Percentiles rank a stretch among this genome's conserved stretches.
phyloP scores from a whole-genome alignment of 1,140 invertebrate species.

The Paraescarpia echinospica region DNA sequence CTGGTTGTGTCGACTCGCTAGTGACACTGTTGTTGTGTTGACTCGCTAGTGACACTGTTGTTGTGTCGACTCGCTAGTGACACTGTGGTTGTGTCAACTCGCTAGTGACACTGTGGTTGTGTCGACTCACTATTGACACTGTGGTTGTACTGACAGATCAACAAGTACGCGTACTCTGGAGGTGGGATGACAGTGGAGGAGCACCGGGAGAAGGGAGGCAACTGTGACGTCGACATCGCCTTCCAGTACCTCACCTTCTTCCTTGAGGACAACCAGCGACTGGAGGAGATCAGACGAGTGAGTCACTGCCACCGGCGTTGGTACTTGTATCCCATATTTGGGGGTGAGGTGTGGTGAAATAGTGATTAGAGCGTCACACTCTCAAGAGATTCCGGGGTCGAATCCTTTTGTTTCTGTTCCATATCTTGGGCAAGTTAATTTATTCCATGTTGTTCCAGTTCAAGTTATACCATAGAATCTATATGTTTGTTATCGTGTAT shows the following conservation, averaged over 20 bases:
- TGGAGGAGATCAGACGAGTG: conserved; percentile 79
- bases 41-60: no score
- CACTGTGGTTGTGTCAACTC: no score
- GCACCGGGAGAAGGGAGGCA: conserved; percentile 84
- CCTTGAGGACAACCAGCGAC: conserved; percentile 86
- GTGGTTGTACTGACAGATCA: conserved; percentile 67
- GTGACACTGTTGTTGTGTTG: no score
- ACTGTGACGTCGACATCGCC: conserved; percentile 93
- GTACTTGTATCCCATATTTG: no score
- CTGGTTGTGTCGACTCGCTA: background rate
- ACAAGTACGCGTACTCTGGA: conserved; percentile 98
- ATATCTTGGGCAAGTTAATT: no score
- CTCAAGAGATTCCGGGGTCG: conserved; percentile 9
- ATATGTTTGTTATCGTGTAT: no score
- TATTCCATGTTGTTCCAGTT: no score
- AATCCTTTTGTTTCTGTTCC: no score
- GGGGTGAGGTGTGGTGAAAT: background rate
- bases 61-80: no score
- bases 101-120: background rate
- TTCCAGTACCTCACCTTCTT: conserved; percentile 97
- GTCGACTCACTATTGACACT: background rate
- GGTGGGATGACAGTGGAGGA: conserved; percentile 91
- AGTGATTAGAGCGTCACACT: background rate
- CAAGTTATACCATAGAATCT: no score
- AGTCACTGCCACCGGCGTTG: conserved; percentile 22